Evolutionary conservation across 1,140 invertebrate genomes (phyloP), one percentile per base, ranked within the genome.

Genomic region (Drosophila nasuta): DNA sequence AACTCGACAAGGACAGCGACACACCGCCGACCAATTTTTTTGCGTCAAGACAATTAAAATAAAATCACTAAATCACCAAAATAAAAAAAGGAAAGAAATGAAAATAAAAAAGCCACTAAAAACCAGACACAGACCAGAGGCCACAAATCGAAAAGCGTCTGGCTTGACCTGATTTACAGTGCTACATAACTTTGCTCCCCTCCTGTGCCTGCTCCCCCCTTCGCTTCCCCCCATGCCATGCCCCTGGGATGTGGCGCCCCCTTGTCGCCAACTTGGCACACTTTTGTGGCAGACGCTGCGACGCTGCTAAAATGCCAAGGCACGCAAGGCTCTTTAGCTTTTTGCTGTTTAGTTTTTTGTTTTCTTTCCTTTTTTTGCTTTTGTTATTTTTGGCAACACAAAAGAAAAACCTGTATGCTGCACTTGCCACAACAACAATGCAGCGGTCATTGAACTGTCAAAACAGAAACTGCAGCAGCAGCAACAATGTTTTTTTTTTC

Each of bases 391-490:
- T 88, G 83, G 80, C 85, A 81, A 70, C 85, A 80, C 75, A 88
- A 88, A 74, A 70, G 81, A 71, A 83, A 88, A 88, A 88, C 81
- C 81, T 85, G 85, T 88, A 85, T 74, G 73, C 46, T 89, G 78
- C 85, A 88, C 85, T 88, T 88, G 85, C 85, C 85, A 89, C 85
- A 88, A 77, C 41, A 75, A 56, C 73, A 48, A 60, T 33, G 30
- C 48, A 52, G 63, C 63, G 83, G 69, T 88, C 83, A 88, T 58
- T 89, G 83, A 88, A 88, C 83, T 41, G 51, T 56, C 56, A 82
- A 77, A 83, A 81, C 72, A 57, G 75, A 76, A 81, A 72, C 83
- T 70, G 51, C 81, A 87, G 51, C 81, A 87, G 73, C 79, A 69
- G 63, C 54, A 85, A 48, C 68, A 76, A 13, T n/a, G 69, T 85